Percentiles rank a stretch among this genome's conserved stretches.
phyloP scores from a whole-genome alignment of 2,797 vertebrate species.

The Gymnoscopelus microlampas region DNA sequence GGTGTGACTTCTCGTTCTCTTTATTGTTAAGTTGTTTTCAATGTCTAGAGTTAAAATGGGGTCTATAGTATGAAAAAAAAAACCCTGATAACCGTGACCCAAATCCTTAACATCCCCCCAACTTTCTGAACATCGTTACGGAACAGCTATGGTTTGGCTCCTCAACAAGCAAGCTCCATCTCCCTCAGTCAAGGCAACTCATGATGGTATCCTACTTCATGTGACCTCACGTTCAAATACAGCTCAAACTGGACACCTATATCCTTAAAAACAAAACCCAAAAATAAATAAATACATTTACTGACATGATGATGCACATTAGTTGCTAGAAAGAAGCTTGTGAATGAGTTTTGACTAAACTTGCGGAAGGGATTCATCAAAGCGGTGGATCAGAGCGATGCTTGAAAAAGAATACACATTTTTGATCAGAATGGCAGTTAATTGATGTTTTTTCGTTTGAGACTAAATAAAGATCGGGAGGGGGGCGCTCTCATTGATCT shows the following conservation, averaged over 20 bases:
- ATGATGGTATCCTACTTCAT: slow-evolving; percentile 64
- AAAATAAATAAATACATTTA: neutral
- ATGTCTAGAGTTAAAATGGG: slow-evolving; percentile 33
- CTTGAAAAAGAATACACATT: slow-evolving; percentile 1
- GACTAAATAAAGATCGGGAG: slow-evolving; percentile 24
- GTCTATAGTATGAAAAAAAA: slow-evolving; percentile 29
- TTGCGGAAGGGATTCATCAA: neutral
- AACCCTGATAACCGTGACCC: neutral
- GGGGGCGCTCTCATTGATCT: slow-evolving; percentile 24
- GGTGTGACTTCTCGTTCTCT: no score
- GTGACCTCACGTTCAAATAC: slow-evolving; percentile 77
- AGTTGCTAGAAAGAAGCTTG: slow-evolving; percentile 5
- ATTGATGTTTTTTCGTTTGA: slow-evolving; percentile 17
- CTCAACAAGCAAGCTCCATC: slow-evolving; percentile 67
- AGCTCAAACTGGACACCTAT: slow-evolving; percentile 19
- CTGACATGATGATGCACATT: slow-evolving; percentile 3
- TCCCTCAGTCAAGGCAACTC: slow-evolving; percentile 79
- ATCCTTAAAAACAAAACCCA: slow-evolving; percentile 8
- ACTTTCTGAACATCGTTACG: slow-evolving; percentile 44
- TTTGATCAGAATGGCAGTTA: slow-evolving; percentile 51
- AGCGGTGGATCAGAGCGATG: neutral
- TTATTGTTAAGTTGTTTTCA: slow-evolving; percentile 17
- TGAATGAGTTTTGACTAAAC: neutral
- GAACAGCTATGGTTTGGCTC: slow-evolving; percentile 18
- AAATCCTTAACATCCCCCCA: slow-evolving; percentile 9